Conservation (phyloP, 2,888 invertebrate species). For the Halocaridina rubra region DNA sequence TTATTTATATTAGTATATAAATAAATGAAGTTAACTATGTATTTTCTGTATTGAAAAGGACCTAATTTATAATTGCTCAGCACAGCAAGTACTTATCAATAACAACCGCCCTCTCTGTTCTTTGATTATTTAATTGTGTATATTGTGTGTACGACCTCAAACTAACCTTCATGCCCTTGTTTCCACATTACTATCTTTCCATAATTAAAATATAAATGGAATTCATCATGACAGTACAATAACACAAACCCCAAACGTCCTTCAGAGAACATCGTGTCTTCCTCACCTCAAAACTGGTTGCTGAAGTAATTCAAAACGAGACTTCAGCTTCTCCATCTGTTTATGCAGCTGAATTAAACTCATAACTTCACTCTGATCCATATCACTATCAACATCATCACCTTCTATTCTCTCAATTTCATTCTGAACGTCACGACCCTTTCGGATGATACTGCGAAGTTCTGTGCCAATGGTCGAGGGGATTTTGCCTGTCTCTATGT, state of each 20-base stretch:
- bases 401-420: conserved; percentile 24
- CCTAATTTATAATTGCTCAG: too few species aligned
- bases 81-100: too few species aligned
- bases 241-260: background rate
- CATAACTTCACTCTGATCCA: conserved; percentile 36
- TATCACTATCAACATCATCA: conserved; percentile 25
- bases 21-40: too few species aligned
- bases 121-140: too few species aligned
- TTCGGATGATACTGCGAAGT: conserved; percentile 5
- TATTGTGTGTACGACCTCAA: too few species aligned
- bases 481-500: conserved; percentile 29
- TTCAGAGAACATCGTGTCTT: background rate
- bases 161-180: background rate
- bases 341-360: conserved; percentile 46
- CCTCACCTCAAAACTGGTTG: conserved; percentile 47
- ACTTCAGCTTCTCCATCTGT: conserved; percentile 36
- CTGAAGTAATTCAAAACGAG: conserved; percentile 32
- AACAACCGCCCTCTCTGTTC: too few species aligned
- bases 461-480: conserved; percentile 13
- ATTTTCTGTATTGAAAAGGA: too few species aligned
- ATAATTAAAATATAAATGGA: background rate
- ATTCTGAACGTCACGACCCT: conserved; percentile 2
- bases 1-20: too few species aligned
- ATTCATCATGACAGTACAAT: background rate
- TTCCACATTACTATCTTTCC: background rate